Conservation (phyloP, 2,888 invertebrate genomes). For the Sarcophaga rosellei region DNA sequence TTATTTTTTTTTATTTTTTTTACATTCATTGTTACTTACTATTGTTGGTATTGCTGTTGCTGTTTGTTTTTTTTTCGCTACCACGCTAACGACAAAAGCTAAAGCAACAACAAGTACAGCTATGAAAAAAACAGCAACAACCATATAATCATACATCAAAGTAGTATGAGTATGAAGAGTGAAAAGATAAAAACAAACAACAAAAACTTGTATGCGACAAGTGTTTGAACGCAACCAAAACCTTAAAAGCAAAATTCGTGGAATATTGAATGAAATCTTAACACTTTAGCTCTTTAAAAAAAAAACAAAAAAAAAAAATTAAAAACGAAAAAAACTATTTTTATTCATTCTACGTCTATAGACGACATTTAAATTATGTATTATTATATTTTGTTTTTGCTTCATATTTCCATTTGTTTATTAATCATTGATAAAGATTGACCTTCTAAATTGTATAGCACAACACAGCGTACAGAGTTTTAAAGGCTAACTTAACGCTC, state of each 20-base stretch:
- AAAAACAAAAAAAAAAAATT: background rate
- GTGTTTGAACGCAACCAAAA: constrained; percentile 45
- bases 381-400: background rate
- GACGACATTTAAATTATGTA: constrained; percentile 12
- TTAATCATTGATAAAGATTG: constrained; percentile 53
- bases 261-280: constrained; percentile 21
- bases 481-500: background rate
- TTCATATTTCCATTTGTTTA: background rate
- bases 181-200: background rate
- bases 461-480: background rate
- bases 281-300: background rate
- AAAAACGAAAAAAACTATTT: constrained; percentile 20
- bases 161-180: constrained; percentile 39
- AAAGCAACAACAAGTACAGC: constrained; percentile 7
- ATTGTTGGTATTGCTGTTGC: background rate
- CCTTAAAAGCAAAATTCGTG: constrained; percentile 5
- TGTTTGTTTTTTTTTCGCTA: constrained; percentile 20
- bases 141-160: background rate
- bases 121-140: background rate
- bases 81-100: constrained; percentile 20
- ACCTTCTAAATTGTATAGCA: constrained; percentile 51
- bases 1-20: constrained; percentile 27
- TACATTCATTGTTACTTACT: constrained; percentile 16
- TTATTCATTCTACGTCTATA: constrained; percentile 16
- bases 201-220: constrained; percentile 26